Conservation (phyloP, 2,797 vertebrate species). For the Australoheros facetus region DNA sequence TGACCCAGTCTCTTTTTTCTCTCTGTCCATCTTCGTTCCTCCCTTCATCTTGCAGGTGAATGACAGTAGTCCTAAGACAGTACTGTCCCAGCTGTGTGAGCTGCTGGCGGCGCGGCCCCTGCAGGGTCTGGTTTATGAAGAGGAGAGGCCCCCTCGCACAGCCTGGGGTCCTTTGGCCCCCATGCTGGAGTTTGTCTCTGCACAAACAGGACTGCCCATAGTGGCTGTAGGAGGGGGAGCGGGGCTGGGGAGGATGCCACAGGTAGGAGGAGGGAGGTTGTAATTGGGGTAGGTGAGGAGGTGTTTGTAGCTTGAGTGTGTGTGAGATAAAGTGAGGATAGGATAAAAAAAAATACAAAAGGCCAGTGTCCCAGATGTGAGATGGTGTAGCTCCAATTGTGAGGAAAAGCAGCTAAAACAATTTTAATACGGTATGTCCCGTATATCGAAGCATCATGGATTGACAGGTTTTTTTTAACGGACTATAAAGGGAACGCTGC, state of each 20-base stretch:
- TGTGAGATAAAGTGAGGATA: neutral
- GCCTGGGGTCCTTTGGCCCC: conserved; percentile 87
- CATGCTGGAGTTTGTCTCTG: conserved; percentile 95
- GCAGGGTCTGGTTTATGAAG: conserved; percentile 95
- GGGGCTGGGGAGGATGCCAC: conserved; percentile 93
- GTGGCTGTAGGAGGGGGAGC: conserved; percentile 94
- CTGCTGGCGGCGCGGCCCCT: conserved; percentile 91
- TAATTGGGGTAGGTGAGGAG: conserved; percentile 33
- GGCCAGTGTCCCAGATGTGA: conserved; percentile 11
- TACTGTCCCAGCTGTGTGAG: conserved; percentile 93
- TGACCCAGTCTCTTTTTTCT: conserved; percentile 24
- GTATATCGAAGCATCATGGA: conserved; percentile 10
- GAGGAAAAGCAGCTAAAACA: neutral
- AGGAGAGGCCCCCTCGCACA: conserved; percentile 84
- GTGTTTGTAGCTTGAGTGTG: conserved; percentile 20
- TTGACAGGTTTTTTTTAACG: conserved; percentile 17
- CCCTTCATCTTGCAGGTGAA: conserved; percentile 81
- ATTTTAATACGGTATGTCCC: conserved; percentile 17
- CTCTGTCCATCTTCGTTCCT: conserved; percentile 18
- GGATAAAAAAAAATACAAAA: neutral
- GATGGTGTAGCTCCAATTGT: conserved; percentile 22
- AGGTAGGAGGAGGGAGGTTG: conserved; percentile 81
- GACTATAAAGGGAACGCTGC: conserved; percentile 19
- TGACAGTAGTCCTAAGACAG: conserved; percentile 93
- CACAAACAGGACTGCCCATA: conserved; percentile 94